phyloP scores from a whole-genome alignment of 2,797 vertebrate species.

The Simalia tracyae region DNA sequence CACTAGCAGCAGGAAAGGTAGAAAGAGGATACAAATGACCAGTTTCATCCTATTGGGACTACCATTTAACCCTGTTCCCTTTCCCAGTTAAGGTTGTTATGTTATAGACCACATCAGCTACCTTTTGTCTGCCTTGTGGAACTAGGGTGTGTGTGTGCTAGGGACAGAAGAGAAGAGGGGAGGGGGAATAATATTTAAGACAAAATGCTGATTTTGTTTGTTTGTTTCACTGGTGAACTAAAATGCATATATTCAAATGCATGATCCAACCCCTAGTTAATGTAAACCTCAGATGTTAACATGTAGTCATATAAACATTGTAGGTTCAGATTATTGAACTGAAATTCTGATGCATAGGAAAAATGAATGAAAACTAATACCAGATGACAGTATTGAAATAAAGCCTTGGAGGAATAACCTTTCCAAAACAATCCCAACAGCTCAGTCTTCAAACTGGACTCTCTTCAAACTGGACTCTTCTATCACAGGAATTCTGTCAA shows the following conservation, averaged over 20 bases:
- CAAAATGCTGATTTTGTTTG: background rate
- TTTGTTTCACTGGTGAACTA: background rate
- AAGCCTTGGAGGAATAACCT: background rate
- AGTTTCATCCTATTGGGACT: background rate
- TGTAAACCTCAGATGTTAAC: background rate
- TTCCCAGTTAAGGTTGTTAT: background rate
- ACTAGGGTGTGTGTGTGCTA: background rate
- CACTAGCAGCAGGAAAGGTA: background rate
- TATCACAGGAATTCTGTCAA: no score
- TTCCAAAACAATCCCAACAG: background rate
- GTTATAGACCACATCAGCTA: background rate
- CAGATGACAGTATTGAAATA: background rate
- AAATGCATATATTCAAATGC: background rate
- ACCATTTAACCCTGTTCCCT: background rate
- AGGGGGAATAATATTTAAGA: background rate
- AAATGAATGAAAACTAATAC: background rate
- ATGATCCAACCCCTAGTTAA: background rate
- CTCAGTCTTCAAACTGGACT: no score
- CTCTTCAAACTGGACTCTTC: background rate
- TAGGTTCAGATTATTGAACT: background rate
- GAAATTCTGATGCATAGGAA: background rate
- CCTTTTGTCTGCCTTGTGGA: background rate
- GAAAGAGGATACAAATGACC: background rate
- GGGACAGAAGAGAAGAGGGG: background rate
- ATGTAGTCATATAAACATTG: background rate